Percentiles rank a stretch among this genome's conserved stretches.
These are phyloP conservation scores for Crypturellus undulatus DNA, from an alignment of 2,113 vertebrate species.

Conservation along the genomic window DNA sequence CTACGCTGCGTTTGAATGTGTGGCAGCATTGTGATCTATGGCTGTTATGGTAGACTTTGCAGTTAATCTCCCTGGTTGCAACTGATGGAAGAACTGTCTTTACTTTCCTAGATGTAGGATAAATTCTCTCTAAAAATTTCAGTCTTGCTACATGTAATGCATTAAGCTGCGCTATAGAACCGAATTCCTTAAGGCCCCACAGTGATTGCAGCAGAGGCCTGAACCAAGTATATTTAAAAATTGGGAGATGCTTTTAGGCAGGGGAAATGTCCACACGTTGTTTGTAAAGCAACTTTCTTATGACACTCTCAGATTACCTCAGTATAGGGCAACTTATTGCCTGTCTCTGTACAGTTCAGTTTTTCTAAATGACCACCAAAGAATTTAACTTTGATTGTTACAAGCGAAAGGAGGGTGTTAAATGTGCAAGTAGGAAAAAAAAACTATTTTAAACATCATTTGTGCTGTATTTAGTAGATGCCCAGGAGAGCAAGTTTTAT, in stretches of 20 bases:
- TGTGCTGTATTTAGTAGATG: constrained; percentile 19
- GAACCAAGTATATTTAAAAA: neutral
- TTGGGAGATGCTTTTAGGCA: neutral
- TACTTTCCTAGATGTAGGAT: neutral
- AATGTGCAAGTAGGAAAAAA: neutral
- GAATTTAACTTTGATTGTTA: constrained; percentile 35
- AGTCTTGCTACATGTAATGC: neutral
- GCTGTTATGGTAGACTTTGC: neutral
- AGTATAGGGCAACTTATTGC: constrained; percentile 14
- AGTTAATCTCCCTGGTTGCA: neutral
- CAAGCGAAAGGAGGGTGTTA: neutral
- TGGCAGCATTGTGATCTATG: neutral
- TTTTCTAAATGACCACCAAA: constrained; percentile 58
- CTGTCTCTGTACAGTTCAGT: neutral
- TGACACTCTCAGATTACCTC: constrained; percentile 29
- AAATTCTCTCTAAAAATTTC: neutral
- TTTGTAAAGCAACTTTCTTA: neutral
- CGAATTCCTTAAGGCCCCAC: neutral
- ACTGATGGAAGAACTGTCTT: neutral
- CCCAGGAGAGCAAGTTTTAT: constrained; percentile 41
- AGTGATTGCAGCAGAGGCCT: neutral
- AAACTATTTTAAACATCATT: neutral
- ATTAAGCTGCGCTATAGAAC: neutral
- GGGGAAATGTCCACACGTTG: neutral
- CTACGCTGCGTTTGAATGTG: neutral